Conservation (phyloP, 2,888 invertebrate genomes). For the Osmoderma eremita region DNA sequence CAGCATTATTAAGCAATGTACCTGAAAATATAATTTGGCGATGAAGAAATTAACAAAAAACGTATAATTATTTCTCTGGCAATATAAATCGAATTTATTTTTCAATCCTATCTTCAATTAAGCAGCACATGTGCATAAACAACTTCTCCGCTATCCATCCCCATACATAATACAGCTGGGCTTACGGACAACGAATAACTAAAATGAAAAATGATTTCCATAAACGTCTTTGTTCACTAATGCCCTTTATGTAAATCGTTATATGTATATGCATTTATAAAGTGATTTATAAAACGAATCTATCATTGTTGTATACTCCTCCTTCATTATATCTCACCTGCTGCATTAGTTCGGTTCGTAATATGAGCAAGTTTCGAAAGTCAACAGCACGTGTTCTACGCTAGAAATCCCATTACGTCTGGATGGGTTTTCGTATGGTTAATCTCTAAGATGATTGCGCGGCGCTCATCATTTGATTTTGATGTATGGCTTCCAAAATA, state of each 20-base stretch:
- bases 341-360: conserved; percentile 16
- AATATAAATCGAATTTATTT: conserved; percentile 23
- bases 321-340: conserved; percentile 13
- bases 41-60: too few species aligned
- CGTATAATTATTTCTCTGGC: neutral
- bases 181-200: conserved; percentile 16
- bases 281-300: conserved; percentile 35
- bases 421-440: conserved; percentile 13
- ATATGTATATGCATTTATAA: conserved; percentile 24
- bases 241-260: conserved; percentile 33
- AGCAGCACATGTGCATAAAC: conserved; percentile 21
- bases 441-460: conserved; percentile 8
- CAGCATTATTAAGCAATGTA: too few species aligned
- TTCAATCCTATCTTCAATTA: conserved; percentile 18
- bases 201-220: conserved; percentile 32
- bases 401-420: conserved; percentile 14
- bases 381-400: conserved; percentile 26
- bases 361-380: conserved; percentile 11
- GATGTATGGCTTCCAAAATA: conserved; percentile 13
- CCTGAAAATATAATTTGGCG: too few species aligned
- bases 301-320: conserved; percentile 24
- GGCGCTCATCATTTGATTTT: conserved; percentile 22
- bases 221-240: conserved; percentile 30
- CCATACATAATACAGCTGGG: neutral
- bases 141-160: conserved; percentile 11